A percentile compares a stretch with the other conserved stretches of the same genome.
Conservation (phyloP, 2,888 invertebrate genomes). For the Leptopilina myrica region DNA sequence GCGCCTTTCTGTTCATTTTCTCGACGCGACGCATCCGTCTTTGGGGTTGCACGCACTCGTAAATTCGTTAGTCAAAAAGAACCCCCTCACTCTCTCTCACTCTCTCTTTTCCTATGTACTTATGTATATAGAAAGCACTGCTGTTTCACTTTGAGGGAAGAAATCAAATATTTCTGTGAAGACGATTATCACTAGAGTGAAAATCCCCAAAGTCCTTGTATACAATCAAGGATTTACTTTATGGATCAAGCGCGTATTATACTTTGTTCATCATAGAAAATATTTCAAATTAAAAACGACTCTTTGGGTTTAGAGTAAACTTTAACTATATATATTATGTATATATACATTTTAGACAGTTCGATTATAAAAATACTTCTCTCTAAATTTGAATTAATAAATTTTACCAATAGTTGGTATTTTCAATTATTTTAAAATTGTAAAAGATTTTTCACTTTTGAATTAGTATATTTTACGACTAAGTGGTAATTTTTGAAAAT, state of each 20-base stretch:
- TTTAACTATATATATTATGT: not conserved
- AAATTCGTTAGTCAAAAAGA: slow-evolving; percentile 37
- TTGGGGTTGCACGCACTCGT: slow-evolving; percentile 18
- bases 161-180: slow-evolving; percentile 32
- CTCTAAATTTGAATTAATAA: too few relatives aligned
- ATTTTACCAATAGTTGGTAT: too few relatives aligned
- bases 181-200: slow-evolving; percentile 12
- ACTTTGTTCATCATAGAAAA: slow-evolving; percentile 8
- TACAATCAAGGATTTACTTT: not conserved
- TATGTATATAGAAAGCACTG: too few relatives aligned
- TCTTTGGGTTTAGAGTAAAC: not conserved
- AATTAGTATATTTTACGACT: too few relatives aligned
- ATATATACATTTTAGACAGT: not conserved
- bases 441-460: too few relatives aligned
- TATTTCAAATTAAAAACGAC: not conserved
- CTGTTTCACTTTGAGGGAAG: slow-evolving; percentile 22
- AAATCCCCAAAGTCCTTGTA: slow-evolving; percentile 9
- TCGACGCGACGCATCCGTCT: slow-evolving; percentile 10
- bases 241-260: not conserved
- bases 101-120: too few relatives aligned
- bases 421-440: too few relatives aligned
- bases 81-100: not conserved
- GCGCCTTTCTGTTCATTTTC: slow-evolving; percentile 31
- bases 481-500: too few relatives aligned
- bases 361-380: not conserved